phyloP scores from a whole-genome alignment of 2,888 invertebrate genomes.

The Tuberolachnus salignus region DNA sequence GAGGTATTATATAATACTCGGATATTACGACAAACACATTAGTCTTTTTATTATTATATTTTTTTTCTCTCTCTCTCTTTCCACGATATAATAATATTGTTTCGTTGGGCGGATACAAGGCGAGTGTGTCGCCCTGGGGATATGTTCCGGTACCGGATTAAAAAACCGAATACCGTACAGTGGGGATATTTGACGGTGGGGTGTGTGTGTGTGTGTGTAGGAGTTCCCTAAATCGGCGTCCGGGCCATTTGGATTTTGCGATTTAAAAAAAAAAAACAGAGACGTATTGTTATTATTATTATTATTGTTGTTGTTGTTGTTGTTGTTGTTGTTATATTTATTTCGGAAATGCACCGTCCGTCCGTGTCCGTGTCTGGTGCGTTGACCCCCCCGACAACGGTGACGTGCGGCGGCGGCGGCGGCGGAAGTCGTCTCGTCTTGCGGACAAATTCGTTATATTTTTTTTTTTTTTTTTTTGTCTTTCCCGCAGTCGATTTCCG shows the following conservation, averaged over 20 bases:
- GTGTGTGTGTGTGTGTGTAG: too few relatives aligned
- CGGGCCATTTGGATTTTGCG: neutral
- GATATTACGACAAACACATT: too few relatives aligned
- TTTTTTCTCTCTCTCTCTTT: too few relatives aligned
- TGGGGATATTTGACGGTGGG: too few relatives aligned
- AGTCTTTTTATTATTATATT: too few relatives aligned
- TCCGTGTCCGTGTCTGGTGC: neutral
- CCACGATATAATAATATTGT: too few relatives aligned
- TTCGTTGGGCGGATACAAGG: too few relatives aligned
- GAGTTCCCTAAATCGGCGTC: neutral
- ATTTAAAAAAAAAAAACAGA: neutral
- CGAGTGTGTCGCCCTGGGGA: too few relatives aligned
- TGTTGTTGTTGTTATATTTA: slow-evolving; percentile 14
- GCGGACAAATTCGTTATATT: slow-evolving; percentile 11
- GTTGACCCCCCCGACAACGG: slow-evolving; percentile 8
- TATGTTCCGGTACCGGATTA: too few relatives aligned
- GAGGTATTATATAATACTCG: too few relatives aligned
- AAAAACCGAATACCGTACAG: too few relatives aligned
- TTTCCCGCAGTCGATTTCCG: neutral
- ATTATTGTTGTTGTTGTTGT: neutral
- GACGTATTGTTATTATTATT: neutral
- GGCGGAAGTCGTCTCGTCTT: slow-evolving; percentile 29
- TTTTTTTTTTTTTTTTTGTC: neutral
- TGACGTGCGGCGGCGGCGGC: neutral
- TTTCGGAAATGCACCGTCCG: slow-evolving; percentile 19